Percentiles rank a stretch among this genome's conserved stretches.
Evolutionary conservation across 2,797 vertebrate species (phyloP).

Genomic region (Mormyrops attenuatus): DNA sequence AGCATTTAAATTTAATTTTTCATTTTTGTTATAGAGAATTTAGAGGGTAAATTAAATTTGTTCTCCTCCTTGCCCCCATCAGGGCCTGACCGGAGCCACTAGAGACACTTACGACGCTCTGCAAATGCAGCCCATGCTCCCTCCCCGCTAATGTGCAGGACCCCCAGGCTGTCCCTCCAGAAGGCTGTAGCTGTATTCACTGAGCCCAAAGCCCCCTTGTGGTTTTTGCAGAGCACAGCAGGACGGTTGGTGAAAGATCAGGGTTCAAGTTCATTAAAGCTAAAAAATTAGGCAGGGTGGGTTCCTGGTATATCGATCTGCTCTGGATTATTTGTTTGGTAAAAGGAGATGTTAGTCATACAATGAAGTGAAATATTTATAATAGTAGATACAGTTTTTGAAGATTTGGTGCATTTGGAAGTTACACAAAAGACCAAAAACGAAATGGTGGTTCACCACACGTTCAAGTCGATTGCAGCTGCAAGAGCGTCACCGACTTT

Average conservation of each 20-base stretch:
- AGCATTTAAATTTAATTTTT: background rate
- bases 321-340: background rate
- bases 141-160: conserved; percentile 18
- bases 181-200: background rate
- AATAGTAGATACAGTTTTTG: background rate
- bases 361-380: background rate
- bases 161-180: background rate
- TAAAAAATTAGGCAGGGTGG: background rate
- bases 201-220: background rate
- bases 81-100: conserved; percentile 26
- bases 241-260: background rate
- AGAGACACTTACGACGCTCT: conserved; percentile 32
- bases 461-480: background rate
- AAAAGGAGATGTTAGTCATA: background rate
- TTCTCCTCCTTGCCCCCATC: background rate
- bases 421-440: background rate
- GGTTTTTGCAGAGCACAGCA: background rate
- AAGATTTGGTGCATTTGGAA: background rate
- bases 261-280: background rate
- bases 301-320: background rate
- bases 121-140: conserved; percentile 33
- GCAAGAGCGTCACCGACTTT: background rate
- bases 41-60: background rate
- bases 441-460: background rate
- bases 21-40: background rate